Evolutionary conservation across 2,888 invertebrate species (phyloP), one percentile per base, ranked within the genome.

Genomic region (Dynastes maya): DNA sequence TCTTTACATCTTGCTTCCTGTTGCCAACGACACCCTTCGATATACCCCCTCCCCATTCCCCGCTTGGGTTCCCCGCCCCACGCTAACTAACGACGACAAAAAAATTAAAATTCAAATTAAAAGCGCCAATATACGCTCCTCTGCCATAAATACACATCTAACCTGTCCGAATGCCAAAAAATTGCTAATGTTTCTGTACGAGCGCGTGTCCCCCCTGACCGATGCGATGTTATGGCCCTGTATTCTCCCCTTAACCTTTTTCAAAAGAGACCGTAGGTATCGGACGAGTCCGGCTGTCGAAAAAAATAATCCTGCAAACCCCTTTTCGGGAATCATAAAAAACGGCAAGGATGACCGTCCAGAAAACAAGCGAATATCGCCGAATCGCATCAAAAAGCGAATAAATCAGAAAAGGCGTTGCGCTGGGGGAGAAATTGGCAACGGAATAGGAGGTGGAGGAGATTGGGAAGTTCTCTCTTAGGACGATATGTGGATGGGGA

Each of bases 81-180:
- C 27, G 22, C 40, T 45, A 45, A 67, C 65, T 72, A 55, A 72
- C 72, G 72, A 72, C 72, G 58, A 58, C 72, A 58, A 72, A 70
- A 68, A 72, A 71, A 71, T 58, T 72, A 58, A 72, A 72, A 72
- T 72, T 72, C 72, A 72, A 72, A 72, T 72, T 72, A 72, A 72
- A 72, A 72, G 72, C 37, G 40, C 72, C 72, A 72, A 72, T 72
- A 72, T 58, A 58, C 72, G 72, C 40, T 58, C 45, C 58, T 61
- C 22, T 37, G 55, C 16, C 72, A 72, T 72, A 72, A 72, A 72
- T 72, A 72, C 72, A 55, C 72, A 72, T 72, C 72, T 72, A 72
- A 72, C 72, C 72, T 72, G 72, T 72, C 72, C 55, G 58, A 40
- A 37, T 61, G 72, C 72, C 72, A 61, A 72, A 72, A 72, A 72